Evolutionary conservation across 2,113 vertebrate species (phyloP).

Genomic region (Tachysurus vachellii): DNA sequence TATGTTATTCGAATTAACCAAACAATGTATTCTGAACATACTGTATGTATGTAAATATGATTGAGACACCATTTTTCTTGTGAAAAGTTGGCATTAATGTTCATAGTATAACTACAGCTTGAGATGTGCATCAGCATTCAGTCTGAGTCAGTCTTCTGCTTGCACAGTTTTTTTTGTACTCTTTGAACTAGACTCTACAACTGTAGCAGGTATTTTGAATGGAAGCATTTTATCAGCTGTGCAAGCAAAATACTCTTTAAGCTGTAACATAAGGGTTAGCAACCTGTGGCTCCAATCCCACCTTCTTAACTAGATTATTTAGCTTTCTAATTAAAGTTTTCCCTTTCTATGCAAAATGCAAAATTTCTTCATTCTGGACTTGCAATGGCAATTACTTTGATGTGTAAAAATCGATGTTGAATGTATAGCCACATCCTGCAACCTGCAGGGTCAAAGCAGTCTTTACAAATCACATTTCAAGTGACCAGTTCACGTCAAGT

Average conservation of each 20-base stretch:
- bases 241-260: not conserved
- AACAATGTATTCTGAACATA: not conserved
- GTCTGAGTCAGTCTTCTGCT: not conserved
- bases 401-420: not conserved
- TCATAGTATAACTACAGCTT: not conserved
- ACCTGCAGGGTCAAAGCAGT: too few species aligned
- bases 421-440: not conserved
- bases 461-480: not conserved
- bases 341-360: not conserved
- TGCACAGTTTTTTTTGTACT: not conserved
- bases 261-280: not conserved
- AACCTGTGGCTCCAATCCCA: not conserved
- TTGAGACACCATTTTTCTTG: not conserved
- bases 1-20: not conserved
- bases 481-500: not conserved
- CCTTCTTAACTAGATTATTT: not conserved
- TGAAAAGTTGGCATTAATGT: not conserved
- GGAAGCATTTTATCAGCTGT: not conserved
- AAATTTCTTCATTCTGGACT: not conserved
- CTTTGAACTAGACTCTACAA: not conserved
- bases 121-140: not conserved
- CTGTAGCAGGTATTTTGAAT: not conserved
- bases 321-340: not conserved
- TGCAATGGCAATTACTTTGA: not conserved
- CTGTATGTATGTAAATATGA: not conserved